Base-by-base conservation (phyloP, 2,888 invertebrate genomes). In the Drosophila nr. medialis region DNA sequence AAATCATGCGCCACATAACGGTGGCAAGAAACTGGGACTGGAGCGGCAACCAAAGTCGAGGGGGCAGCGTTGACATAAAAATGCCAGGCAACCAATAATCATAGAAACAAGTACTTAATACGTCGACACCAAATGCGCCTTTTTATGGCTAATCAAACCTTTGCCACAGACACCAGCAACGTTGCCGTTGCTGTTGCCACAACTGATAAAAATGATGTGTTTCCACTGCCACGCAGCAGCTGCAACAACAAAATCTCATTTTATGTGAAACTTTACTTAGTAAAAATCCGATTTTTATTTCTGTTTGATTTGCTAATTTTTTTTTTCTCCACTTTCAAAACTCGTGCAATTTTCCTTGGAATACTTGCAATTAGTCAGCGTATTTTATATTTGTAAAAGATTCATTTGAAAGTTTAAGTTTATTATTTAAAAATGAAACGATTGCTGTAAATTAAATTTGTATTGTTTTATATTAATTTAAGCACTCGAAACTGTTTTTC, bases 141-240 rank as follows among this genome's bases (percentile, higher is more conserved):
- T 86, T 86, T 86, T 88, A 86, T 86, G 84, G 74, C 87, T 81
- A 81, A 89, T 89, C 87, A 89, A 86, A 89, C 84, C 89, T 80
- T 86, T 82, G 89, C 86, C 89, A 78, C 81, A 86, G 77, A 72
- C 75, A 86, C 61, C 66, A 68, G 29, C 49, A 55, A n/a, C 24
- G 34, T 13, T 21, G 42, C 10, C 27, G 3, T n/a, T n/a, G n/a
- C n/a, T n/a, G n/a, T n/a, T n/a, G n/a, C n/a, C n/a, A n/a, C 45
- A 13, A 49, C 45, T 45, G 62, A 53, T 45, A 55, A 60, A 68
- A 70, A 64, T 50, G 30, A n/a, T 29, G 34, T 40, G 63, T 63
- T 55, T 55, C 63, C 55, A 62, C 36, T 69, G 55, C 8, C 53
- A 48, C 4, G 40, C 50, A 45, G 27, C 60, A 49, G 64, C 64